These are phyloP conservation scores for Palythoa caribaeorum DNA, from an alignment of 92 coral and sea anemone species.

Conservation along the genomic window DNA sequence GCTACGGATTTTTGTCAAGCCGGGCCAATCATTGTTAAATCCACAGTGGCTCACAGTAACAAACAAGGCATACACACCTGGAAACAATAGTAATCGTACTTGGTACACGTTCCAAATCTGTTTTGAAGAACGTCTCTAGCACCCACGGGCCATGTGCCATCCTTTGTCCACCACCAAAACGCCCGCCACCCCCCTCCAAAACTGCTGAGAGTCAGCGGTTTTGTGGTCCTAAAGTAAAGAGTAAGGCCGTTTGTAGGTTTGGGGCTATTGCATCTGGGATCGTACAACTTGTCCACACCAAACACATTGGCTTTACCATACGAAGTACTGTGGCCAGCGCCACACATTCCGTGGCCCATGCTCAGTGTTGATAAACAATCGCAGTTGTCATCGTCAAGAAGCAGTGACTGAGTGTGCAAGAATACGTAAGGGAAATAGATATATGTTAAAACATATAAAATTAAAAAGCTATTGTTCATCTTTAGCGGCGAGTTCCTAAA, in stretches of 20 bases:
- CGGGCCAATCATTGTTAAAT: no score
- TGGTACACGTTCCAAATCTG: constrained; percentile 66
- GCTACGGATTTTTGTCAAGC: no score
- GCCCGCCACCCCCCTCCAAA: constrained; percentile 83
- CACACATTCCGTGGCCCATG: constrained; percentile 84
- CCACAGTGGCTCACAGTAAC: no score
- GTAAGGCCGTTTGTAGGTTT: constrained; percentile 69
- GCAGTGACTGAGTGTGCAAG: constrained; percentile 45
- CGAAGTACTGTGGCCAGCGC: constrained; percentile 45
- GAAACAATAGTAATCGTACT: constrained; percentile 70
- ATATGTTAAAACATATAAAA: neutral
- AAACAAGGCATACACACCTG: constrained; percentile 28
- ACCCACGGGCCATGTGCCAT: constrained; percentile 63
- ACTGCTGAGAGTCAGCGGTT: constrained; percentile 47
- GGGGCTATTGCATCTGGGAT: constrained; percentile 77
- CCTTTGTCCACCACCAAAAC: constrained; percentile 84
- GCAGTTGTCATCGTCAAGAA: constrained; percentile 84
- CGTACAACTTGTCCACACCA: constrained; percentile 78
- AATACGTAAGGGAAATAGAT: neutral
- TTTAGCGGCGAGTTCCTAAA: no score
- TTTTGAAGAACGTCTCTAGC: constrained; percentile 64
- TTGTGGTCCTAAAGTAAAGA: constrained; percentile 68
- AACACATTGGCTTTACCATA: constrained; percentile 65
- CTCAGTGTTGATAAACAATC: constrained; percentile 82
- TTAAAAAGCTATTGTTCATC: no score